Base-by-base conservation (phyloP, 2,113 vertebrate species). In the Larimichthys crocea region DNA sequence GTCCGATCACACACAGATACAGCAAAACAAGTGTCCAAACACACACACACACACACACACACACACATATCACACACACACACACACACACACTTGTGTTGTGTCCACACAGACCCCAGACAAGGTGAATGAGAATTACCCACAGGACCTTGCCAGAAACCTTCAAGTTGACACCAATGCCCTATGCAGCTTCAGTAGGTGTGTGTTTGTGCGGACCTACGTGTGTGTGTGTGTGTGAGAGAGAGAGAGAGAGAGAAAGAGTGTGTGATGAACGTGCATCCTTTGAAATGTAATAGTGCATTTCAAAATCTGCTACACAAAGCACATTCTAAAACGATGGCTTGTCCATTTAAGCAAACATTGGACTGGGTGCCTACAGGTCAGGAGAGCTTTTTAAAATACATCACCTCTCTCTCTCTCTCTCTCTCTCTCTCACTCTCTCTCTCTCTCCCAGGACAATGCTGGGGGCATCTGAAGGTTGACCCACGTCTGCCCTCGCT, bases 41-140 rank as follows among this genome's bases (percentile, higher is more conserved):
- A 76, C 80, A 72, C 65, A 92, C 82, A 83, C 80, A 67, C 44
- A 76, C 71, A 74, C 29, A 76, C 80, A 74, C 52, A 91, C 79
- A 85, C 75, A 66, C n/a, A n/a, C n/a, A n/a, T n/a, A n/a, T n/a
- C 12, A 49, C 15, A 48, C 29, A 75, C 40, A 72, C 67, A 55
- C 44, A 55, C 22, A 50, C 62, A 77, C 73, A 65, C 67, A 35
- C 31, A 35, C 31, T 35, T 35, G 5, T 63, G 70, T 63, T 80
- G 62, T 12, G 74, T 81, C 74, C 85, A 75, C 79, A 62, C 66
- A 84, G 80, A 80, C 84, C 82, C 71, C 63, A 74, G 80, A 82
- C 91, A 92, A 94, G 91, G 91, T 93, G 93, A 94, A 93, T 91
- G 89, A 81, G 90, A 94, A 95, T 95, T 94, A 92, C 89, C 93